Evolutionary conservation across 2,797 vertebrate genomes (phyloP), one percentile per base, ranked within the genome.

Genomic region (Xenentodon cancila): DNA sequence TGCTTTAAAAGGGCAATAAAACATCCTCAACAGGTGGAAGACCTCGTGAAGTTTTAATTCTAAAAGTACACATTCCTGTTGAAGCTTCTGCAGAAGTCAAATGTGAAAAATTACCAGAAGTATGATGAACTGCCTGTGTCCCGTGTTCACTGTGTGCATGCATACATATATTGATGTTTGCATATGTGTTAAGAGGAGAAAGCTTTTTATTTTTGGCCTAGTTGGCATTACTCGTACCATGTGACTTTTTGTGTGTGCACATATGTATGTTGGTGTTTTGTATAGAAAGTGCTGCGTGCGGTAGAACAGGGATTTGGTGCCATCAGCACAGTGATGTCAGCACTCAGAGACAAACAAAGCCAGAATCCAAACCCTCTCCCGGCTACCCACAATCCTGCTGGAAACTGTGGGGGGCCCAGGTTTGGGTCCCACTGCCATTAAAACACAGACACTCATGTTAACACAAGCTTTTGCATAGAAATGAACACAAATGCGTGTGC

Each of bases 221-320:
- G 91, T 92, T 92, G 89, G 92, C 92, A 93, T 94, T 93, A 93
- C 90, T 93, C 88, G 90, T 53, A 72, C 34, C 51, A 27, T 71
- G 70, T 70, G 64, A 67, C 37, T 53, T 77, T 90, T 88, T 90
- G 89, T 85, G 53, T 50, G 59, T 54, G 53, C 44, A 67, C 19
- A 88, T 91, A 88, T 57, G 85, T 90, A 89, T 92, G 90, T 89
- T 91, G 85, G 83, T 82, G 90, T 93, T 94, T 95, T 94, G 92
- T 96, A 95, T 95, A 84, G 94, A 96, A 96, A 96, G 92, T 94
- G 93, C 93, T 94, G 93, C 85, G 88, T 89, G 93, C 91, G 90
- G 92, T 92, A 90, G 92, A 94, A 95, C 84, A 72, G 84, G 94
- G 91, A 94, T 94, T 97, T 93, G 91, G 89, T 94, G 90, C 92